Evolutionary conservation across 2,888 invertebrate genomes (phyloP).

Genomic region (Lepidocyrtinus sp.): DNA sequence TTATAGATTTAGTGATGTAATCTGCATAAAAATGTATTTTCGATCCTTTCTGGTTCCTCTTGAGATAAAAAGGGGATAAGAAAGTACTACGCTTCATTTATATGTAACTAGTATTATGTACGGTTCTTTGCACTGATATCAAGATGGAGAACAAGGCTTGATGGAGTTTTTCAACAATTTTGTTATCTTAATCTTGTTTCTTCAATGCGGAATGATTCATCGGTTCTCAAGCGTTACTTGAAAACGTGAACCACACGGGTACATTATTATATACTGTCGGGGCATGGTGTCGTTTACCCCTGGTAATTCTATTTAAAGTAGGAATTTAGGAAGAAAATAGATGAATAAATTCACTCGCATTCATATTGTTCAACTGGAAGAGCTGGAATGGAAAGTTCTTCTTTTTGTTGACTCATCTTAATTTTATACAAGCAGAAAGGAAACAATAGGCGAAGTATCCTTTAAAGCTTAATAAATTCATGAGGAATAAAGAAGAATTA

Average conservation of each 20-base stretch:
- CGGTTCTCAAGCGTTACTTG: neutral
- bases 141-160: neutral
- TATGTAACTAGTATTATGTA: neutral
- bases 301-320: neutral
- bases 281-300: too few species aligned
- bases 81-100: slow-evolving; percentile 4
- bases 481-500: neutral
- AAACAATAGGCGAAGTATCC: neutral
- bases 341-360: neutral
- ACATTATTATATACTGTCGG: neutral
- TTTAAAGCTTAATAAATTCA: neutral
- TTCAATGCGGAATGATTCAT: slow-evolving; percentile 3
- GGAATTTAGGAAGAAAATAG: neutral
- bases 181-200: slow-evolving; percentile 2
- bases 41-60: too few species aligned
- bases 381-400: neutral
- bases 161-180: neutral
- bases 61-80: too few species aligned
- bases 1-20: too few species aligned
- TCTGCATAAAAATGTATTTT: neutral
- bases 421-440: neutral
- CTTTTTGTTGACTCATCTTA: slow-evolving; percentile 3
- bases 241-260: neutral
- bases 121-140: neutral
- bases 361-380: slow-evolving; percentile 12